These are phyloP conservation scores for Anoplopoma fimbria DNA, from an alignment of 2,113 vertebrate genomes.

Conservation along the genomic window DNA sequence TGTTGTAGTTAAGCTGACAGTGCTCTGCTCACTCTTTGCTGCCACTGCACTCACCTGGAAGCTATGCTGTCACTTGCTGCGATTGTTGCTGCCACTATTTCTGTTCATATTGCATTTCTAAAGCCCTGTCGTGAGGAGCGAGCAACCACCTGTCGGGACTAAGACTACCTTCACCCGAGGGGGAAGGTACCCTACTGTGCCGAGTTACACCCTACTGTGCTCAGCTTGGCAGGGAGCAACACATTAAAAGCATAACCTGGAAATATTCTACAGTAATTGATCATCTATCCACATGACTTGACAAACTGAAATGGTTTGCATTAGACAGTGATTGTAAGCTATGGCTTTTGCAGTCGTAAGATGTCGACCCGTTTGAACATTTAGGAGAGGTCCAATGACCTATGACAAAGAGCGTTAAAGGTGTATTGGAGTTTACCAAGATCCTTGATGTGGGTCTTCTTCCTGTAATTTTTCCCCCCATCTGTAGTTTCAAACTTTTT, in stretches of 20 bases:
- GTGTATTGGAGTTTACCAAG: not conserved
- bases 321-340: not conserved
- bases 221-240: not conserved
- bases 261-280: not conserved
- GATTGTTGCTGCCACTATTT: constrained; percentile 5
- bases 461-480: not conserved
- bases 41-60: constrained; percentile 41
- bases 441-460: not conserved
- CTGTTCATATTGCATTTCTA: constrained; percentile 23
- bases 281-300: not conserved
- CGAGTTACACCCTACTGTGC: not conserved
- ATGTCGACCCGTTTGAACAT: not conserved
- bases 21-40: constrained; percentile 37
- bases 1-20: constrained; percentile 28
- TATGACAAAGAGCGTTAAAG: not conserved
- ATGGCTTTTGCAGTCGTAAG: not conserved
- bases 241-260: not conserved
- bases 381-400: not conserved
- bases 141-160: not conserved
- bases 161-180: not conserved
- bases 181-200: not conserved
- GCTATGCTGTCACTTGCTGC: constrained; percentile 29
- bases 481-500: not conserved
- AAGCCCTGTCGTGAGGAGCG: not conserved
- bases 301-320: constrained; percentile 15